phyloP scores from a whole-genome alignment of 2,113 vertebrate species.

The Cinclus mexicanus region DNA sequence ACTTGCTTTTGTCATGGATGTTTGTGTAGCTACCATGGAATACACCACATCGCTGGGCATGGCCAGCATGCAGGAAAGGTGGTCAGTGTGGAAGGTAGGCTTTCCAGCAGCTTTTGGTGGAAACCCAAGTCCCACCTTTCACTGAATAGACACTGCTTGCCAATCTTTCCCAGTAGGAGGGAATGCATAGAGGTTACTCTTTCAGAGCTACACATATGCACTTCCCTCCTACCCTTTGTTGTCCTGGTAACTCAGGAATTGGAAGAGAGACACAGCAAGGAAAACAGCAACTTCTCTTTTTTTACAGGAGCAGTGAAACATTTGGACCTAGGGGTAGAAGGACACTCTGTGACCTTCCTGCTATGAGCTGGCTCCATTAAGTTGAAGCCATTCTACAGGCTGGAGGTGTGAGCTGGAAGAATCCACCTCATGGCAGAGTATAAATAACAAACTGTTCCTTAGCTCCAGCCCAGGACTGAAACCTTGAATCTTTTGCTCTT shows the following conservation, averaged over 20 bases:
- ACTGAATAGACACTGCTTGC: not conserved
- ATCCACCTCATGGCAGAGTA: not conserved
- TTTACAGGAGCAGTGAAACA: not conserved
- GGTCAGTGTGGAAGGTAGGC: not conserved
- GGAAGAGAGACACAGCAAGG: not conserved
- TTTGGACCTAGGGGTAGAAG: not conserved
- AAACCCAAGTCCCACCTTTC: not conserved
- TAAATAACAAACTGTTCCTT: not conserved
- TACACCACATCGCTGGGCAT: not conserved
- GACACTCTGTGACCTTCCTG: not conserved
- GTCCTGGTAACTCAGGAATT: constrained; percentile 41
- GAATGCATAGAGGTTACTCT: not conserved
- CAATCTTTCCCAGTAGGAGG: not conserved
- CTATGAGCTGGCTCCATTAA: not conserved
- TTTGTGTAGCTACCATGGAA: not conserved
- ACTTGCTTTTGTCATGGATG: not conserved
- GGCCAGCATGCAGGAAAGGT: not conserved
- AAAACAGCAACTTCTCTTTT: not conserved
- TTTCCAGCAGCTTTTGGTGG: not conserved
- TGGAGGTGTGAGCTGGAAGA: not conserved
- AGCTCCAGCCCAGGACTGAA: not conserved
- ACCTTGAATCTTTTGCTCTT: not conserved
- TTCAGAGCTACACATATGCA: not conserved
- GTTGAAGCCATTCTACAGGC: not conserved
- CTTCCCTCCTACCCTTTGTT: constrained; percentile 40